These are phyloP conservation scores for Eupeodes latifasciatus DNA, from an alignment of 2,888 invertebrate species.

Conservation along the genomic window DNA sequence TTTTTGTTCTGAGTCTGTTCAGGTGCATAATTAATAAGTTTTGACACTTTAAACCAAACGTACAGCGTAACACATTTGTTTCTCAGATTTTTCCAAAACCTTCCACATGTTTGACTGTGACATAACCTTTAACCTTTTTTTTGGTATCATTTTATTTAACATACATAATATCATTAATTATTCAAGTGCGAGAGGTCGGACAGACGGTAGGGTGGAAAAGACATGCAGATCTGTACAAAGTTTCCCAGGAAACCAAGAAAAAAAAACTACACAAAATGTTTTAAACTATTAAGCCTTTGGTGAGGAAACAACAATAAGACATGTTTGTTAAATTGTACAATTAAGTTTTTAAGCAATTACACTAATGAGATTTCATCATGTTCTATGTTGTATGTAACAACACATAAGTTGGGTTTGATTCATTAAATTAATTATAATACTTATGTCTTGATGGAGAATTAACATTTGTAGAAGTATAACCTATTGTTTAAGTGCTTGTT, in stretches of 20 bases:
- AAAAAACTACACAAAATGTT: not conserved
- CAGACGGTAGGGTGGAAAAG: too few relatives aligned
- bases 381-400: not conserved
- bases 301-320: slow-evolving; percentile 1
- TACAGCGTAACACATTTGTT: too few relatives aligned
- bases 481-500: not conserved
- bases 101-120: too few relatives aligned
- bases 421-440: slow-evolving; percentile 29
- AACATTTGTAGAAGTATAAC: not conserved
- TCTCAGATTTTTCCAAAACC: too few relatives aligned
- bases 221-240: not conserved
- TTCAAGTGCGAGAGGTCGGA: not conserved
- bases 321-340: slow-evolving; percentile 34
- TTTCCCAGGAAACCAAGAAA: not conserved
- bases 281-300: slow-evolving; percentile 20
- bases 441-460: not conserved
- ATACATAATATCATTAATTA: not conserved
- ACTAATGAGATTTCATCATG: slow-evolving; percentile 37
- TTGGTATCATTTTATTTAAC: not conserved
- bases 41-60: too few relatives aligned
- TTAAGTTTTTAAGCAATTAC: slow-evolving; percentile 25
- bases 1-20: not conserved
- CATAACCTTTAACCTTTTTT: not conserved
- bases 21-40: too few relatives aligned
- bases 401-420: slow-evolving; percentile 19